Percentiles rank a stretch among this genome's conserved stretches.
Conservation (phyloP, 2,888 invertebrate species). For the Cryptus armator region DNA sequence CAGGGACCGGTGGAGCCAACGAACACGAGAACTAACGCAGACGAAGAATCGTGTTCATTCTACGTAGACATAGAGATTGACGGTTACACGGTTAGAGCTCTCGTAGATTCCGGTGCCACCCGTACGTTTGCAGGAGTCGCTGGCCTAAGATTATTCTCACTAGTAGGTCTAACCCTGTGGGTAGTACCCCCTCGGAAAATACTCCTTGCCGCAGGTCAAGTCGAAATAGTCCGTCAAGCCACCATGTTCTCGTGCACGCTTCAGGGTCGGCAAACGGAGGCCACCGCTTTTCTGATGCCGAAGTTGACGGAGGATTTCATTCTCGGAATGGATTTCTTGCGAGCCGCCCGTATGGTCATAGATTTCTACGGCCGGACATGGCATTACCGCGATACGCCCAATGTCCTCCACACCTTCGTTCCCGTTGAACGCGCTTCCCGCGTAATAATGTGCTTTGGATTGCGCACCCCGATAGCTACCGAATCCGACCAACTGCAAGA, state of each 20-base stretch:
- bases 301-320: slow-evolving; percentile 38
- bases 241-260: background rate
- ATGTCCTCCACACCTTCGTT: background rate
- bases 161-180: background rate
- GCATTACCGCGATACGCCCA: slow-evolving; percentile 17
- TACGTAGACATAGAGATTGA: slow-evolving; percentile 5
- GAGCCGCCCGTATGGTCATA: slow-evolving; percentile 18
- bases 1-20: too few relatives aligned
- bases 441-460: slow-evolving; percentile 25
- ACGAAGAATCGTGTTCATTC: too few relatives aligned
- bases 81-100: slow-evolving; percentile 5
- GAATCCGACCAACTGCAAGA: background rate
- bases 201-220: too few relatives aligned
- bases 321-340: slow-evolving; percentile 41
- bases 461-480: background rate
- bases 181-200: background rate
- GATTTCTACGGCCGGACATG: slow-evolving; percentile 30
- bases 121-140: slow-evolving; percentile 24
- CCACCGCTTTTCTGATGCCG: slow-evolving; percentile 11
- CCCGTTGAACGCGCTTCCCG: slow-evolving; percentile 9
- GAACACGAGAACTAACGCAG: too few relatives aligned
- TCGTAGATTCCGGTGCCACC: slow-evolving; percentile 42
- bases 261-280: background rate
- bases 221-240: too few relatives aligned
- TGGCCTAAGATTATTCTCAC: background rate